Base-by-base conservation (phyloP, 1,140 invertebrate genomes). In the Chrysomallon squamiferum region DNA sequence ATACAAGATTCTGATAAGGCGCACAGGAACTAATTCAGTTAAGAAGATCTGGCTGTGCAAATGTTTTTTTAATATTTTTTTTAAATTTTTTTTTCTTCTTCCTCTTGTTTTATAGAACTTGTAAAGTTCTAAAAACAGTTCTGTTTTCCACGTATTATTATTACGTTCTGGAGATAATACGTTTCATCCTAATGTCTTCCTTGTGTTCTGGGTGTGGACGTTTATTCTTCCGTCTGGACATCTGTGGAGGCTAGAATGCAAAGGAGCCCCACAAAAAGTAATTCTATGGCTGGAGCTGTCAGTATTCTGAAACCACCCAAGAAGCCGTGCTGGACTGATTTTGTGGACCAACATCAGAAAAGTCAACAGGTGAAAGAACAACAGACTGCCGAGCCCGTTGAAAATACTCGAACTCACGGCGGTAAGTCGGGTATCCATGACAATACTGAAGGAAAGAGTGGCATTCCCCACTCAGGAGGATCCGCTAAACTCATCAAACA, bases 241-340 rank as follows among this genome's bases (percentile, higher is more conserved):
- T 54, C 29, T 27, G 50, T 30, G 50, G n/a, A 52, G 7, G 38
- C 30, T 56, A 62, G 60, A 61, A 68, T 68, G 66, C 66, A 68
- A 43, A 62, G 29, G 25, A 63, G 35, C 54, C 30, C 60, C 52
- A 45, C 62, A 52, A 62, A 61, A 49, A 9, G 41, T 13, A 29
- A 35, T 60, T 15, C 32, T 33, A 62, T 66, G 68, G 45, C 59
- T 11, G 59, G 58, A 18, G 32, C 29, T 9, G 41, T 47, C 18
- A 35, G 47, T 41, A 33, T 27, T 22, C 30, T 41, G 30, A 60
- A 72, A 49, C 75, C 75, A 0, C 75, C 75, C 18, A 76, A 73
- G 47, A 69, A 72, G 15, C 75, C 75, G 0, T 71, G 72, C 50
- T 76, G 75, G 75, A 38, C 72, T 29, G 75, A 76, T 59, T 76